Conservation (phyloP, 1,140 invertebrate species). For the Drosophila kohkoa region DNA sequence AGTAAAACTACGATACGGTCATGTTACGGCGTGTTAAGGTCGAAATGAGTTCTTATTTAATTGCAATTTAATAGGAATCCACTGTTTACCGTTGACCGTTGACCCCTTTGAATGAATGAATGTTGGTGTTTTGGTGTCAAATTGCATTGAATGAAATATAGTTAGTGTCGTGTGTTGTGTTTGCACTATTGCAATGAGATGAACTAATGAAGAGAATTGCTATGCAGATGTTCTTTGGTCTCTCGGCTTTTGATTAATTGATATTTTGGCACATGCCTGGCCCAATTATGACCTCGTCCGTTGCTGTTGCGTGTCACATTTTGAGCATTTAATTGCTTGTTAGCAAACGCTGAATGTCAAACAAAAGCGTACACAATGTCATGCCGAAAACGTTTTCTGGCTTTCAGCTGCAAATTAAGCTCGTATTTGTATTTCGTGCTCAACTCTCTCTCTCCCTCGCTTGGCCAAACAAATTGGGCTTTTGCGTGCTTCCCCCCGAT, state of each 20-base stretch:
- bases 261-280: slow-evolving; percentile 56
- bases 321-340: slow-evolving; percentile 68
- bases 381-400: slow-evolving; percentile 66
- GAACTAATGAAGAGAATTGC: slow-evolving; percentile 1
- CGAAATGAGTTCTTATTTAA: slow-evolving; percentile 29
- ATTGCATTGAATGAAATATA: neutral
- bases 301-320: slow-evolving; percentile 59
- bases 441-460: neutral
- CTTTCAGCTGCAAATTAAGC: slow-evolving; percentile 77
- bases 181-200: slow-evolving; percentile 4
- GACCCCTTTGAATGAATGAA: neutral
- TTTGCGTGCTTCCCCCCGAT: slow-evolving; percentile 57
- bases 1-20: slow-evolving; percentile 37
- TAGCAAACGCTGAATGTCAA: slow-evolving; percentile 68
- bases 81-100: neutral
- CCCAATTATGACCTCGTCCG: slow-evolving; percentile 33
- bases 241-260: slow-evolving; percentile 59
- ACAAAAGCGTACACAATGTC: slow-evolving; percentile 71
- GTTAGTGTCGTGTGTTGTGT: neutral
- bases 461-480: slow-evolving; percentile 69
- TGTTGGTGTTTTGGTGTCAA: neutral
- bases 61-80: slow-evolving; percentile 20
- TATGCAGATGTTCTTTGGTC: slow-evolving; percentile 1
- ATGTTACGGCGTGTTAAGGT: neutral
- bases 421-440: slow-evolving; percentile 55